phyloP scores from a whole-genome alignment of 2,888 invertebrate genomes.

The Drosophila phalerata region DNA sequence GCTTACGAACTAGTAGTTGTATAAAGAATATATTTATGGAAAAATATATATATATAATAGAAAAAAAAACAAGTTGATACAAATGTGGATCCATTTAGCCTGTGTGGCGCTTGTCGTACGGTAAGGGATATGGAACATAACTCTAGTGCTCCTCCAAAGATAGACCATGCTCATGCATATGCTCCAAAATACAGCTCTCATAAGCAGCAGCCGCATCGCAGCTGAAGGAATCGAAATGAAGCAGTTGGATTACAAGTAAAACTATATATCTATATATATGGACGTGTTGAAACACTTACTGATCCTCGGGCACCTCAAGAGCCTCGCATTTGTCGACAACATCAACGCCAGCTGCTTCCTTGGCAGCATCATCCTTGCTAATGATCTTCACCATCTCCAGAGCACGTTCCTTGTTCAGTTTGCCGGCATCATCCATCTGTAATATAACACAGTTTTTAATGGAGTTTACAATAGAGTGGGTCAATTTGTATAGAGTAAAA shows the following conservation, averaged over 20 bases:
- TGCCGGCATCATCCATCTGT: conserved; percentile 81
- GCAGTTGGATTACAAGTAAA: neutral
- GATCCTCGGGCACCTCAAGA: conserved; percentile 79
- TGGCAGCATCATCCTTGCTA: conserved; percentile 69
- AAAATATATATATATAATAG: neutral
- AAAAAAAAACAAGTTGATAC: conserved; percentile 4
- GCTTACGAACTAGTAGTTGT: conserved; percentile 25
- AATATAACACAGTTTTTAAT: neutral
- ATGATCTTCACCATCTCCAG: conserved; percentile 65
- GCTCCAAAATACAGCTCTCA: conserved; percentile 66
- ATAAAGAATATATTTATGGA: conserved; percentile 5
- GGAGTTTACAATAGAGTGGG: no score
- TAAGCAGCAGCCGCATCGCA: conserved; percentile 82
- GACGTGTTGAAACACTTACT: conserved; percentile 63
- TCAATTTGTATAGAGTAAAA: no score
- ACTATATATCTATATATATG: no score
- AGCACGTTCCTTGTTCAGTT: conserved; percentile 70
- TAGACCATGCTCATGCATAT: conserved; percentile 74
- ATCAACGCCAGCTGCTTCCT: conserved; percentile 57
- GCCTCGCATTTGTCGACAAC: conserved; percentile 69
- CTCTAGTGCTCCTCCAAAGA: conserved; percentile 28
- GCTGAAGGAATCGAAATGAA: conserved; percentile 31
- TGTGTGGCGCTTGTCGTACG: conserved; percentile 53
- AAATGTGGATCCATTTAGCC: conserved; percentile 31
- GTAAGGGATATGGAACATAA: neutral